Evolutionary conservation across 1,140 invertebrate species (phyloP).

Genomic region (Galleria mellonella): DNA sequence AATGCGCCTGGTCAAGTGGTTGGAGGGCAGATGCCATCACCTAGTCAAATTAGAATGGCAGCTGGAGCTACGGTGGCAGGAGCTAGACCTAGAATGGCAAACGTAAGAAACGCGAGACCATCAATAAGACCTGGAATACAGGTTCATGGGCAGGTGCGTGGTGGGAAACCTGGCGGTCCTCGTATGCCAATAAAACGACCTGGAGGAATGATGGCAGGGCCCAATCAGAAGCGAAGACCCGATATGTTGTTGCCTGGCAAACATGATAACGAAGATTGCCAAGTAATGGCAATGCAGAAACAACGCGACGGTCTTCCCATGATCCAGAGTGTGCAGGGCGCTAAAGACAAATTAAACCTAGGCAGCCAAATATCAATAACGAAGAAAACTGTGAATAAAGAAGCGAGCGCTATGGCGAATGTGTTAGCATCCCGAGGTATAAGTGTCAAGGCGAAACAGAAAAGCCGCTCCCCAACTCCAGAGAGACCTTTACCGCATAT

Average conservation of each 20-base stretch:
- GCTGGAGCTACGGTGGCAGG: conserved; percentile 35
- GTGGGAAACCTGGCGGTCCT: conserved; percentile 30
- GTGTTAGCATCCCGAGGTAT: conserved; percentile 84
- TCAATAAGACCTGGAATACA: conserved; percentile 52
- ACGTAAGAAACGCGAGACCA: conserved; percentile 39
- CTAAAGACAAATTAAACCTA: conserved; percentile 64
- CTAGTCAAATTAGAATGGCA: conserved; percentile 49
- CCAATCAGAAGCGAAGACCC: conserved; percentile 45
- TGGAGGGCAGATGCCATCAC: conserved; percentile 34
- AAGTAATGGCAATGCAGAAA: conserved; percentile 81
- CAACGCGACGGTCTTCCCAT: conserved; percentile 82
- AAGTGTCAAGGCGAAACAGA: conserved; percentile 80
- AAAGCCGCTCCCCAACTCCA: conserved; percentile 60
- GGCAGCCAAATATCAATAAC: conserved; percentile 77
- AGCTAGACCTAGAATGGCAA: conserved; percentile 40
- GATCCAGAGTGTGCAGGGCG: conserved; percentile 83
- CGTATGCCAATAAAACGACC: conserved; percentile 63
- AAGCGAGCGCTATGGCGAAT: conserved; percentile 83
- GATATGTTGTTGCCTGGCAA: conserved; percentile 67
- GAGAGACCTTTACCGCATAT: conserved; percentile 58
- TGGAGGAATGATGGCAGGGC: conserved; percentile 22
- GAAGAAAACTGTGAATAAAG: conserved; percentile 77
- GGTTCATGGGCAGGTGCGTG: conserved; percentile 53
- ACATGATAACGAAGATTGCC: conserved; percentile 71
- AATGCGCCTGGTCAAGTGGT: conserved; percentile 14